Base-by-base conservation (phyloP, 1,140 invertebrate genomes). In the Bradynema listronoti region DNA sequence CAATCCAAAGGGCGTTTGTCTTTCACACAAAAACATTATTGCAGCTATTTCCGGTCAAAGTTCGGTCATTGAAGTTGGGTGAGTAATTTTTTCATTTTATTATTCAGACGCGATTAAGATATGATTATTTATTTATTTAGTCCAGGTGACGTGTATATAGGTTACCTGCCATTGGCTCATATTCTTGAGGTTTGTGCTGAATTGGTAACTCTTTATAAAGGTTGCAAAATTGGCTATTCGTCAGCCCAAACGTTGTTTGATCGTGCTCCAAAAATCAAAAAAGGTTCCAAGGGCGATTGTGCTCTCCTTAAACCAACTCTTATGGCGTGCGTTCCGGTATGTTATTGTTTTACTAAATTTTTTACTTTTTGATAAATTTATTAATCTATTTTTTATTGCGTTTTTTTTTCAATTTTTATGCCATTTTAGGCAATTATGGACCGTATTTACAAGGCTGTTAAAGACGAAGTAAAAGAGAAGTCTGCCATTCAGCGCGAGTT, bases 141-240 rank as follows among this genome's bases (percentile, higher is more conserved):
- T 24, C 19, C 55, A 29, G 45, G 19, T 78, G 92, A 98, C 77
- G 82, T 88, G 14, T 88, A 94, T 67, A 86, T 97, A 77, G 93
- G 88, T 36, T 98, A 94, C 80, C 82, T 99, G 54, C 94, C 94
- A 9, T 81, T 97, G 46, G 94, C 94, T 41, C 95, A 99, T 81
- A 92, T 98, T 1, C 88, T 96, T 68, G 95, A 98, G 81, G 82
- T 98, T 41, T 83, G 91, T 46, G 81, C 79, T 61, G 84, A 84
- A 81, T 71, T 73, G 66, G 68, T 68, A 16, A 29, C 69, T 43
- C 62, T 78, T 29, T 56, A 62, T 83, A 80, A 81, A 75, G 94
- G 92, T 27, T 85, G 92, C n/a, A 84, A 87, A 3, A 92, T 98
- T 78, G 94, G 93, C 5, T 98, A 97, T 80, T 94, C 91, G 1